A percentile compares a stretch with the other conserved stretches of the same genome.
phyloP scores from a whole-genome alignment of 2,888 invertebrate species.

The Drosophila monieri region DNA sequence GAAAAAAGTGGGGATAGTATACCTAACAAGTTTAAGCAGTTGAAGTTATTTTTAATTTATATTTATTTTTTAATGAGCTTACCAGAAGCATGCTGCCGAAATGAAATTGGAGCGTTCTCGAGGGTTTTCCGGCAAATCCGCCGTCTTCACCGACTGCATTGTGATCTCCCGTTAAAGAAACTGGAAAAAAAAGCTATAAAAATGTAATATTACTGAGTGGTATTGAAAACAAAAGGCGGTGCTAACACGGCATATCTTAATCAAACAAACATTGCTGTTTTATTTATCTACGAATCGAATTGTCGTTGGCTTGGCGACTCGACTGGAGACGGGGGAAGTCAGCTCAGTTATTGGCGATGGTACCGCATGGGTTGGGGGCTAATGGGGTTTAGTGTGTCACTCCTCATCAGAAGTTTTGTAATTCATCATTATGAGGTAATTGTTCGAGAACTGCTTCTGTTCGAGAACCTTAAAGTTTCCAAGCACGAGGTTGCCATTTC shows the following conservation, averaged over 20 bases:
- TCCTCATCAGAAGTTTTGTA: constrained; percentile 28
- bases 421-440: constrained; percentile 17
- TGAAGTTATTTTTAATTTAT: not conserved
- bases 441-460: not conserved
- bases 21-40: constrained; percentile 85
- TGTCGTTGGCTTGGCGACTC: constrained; percentile 42
- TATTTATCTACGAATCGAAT: constrained; percentile 34
- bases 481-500: constrained; percentile 14
- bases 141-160: constrained; percentile 83
- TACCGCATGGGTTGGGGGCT: not conserved
- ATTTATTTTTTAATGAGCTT: constrained; percentile 30
- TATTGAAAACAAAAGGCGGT: constrained; percentile 26
- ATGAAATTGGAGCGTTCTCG: constrained; percentile 86
- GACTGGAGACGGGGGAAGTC: constrained; percentile 14
- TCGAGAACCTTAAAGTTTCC: not conserved
- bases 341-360: constrained; percentile 9
- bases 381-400: constrained; percentile 7
- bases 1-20: constrained; percentile 90
- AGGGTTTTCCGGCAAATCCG: constrained; percentile 85
- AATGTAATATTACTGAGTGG: constrained; percentile 27
- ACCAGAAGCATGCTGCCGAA: constrained; percentile 88
- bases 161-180: constrained; percentile 21
- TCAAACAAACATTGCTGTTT: constrained; percentile 37
- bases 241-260: constrained; percentile 24
- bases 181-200: constrained; percentile 6